Conservation (phyloP, 1,140 invertebrate species). For the Triops cancriformis region DNA sequence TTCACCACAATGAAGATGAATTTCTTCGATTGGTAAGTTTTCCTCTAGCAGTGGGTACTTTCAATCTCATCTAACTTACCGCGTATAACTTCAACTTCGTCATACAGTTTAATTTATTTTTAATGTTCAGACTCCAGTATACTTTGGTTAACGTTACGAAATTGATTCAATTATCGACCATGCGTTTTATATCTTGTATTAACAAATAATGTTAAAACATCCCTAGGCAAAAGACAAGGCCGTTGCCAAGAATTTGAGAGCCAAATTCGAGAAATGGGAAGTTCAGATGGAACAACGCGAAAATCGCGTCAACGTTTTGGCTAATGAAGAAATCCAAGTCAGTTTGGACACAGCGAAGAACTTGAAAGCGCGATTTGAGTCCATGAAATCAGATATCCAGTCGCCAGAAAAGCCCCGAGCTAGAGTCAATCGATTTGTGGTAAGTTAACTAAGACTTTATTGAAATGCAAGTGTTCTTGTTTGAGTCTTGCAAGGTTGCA, state of each 20-base stretch:
- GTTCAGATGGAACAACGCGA: conserved; percentile 47
- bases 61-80: no score
- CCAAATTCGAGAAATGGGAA: conserved; percentile 87
- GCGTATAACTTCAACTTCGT: no score
- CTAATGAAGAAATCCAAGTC: conserved; percentile 37
- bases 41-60: background rate
- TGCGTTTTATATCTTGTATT: no score
- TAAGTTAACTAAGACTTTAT: conserved; percentile 45
- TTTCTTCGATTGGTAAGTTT: conserved; percentile 45
- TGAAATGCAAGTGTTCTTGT: background rate
- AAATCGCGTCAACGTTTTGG: conserved; percentile 32
- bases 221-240: conserved; percentile 61
- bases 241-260: conserved; percentile 73
- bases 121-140: no score
- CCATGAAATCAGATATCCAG: conserved; percentile 49
- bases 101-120: background rate
- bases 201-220: background rate
- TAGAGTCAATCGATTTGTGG: conserved; percentile 78
- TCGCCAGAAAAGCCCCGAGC: conserved; percentile 49
- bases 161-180: no score
- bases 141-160: no score
- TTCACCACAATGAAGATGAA: conserved; percentile 51
- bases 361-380: conserved; percentile 74
- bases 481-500: no score
- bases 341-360: conserved; percentile 66